phyloP scores from a whole-genome alignment of 2,888 invertebrate genomes.

The Anarsia innoxiella region DNA sequence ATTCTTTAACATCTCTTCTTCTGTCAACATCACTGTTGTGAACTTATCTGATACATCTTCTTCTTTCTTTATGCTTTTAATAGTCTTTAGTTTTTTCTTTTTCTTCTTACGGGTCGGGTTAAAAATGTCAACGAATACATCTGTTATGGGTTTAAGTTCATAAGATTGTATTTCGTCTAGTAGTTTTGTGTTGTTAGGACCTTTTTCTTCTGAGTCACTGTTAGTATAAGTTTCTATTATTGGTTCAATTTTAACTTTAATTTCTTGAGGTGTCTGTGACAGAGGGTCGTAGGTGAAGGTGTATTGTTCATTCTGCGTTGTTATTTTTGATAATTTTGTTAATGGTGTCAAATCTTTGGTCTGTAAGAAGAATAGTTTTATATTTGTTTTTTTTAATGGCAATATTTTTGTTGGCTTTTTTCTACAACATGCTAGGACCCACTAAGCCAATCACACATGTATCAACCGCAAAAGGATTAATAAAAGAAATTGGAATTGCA shows the following conservation, averaged over 20 bases:
- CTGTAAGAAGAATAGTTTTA: too few species aligned
- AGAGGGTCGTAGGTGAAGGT: too few species aligned
- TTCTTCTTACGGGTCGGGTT: constrained; percentile 8
- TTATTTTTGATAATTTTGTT: not conserved
- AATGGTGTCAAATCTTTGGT: not conserved
- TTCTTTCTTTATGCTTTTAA: constrained; percentile 7
- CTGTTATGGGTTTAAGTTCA: not conserved
- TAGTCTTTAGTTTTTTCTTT: constrained; percentile 5
- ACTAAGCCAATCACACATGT: too few species aligned
- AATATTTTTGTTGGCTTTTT: too few species aligned
- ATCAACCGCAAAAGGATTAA: too few species aligned
- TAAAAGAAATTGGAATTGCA: too few species aligned
- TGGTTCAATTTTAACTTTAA: constrained; percentile 7
- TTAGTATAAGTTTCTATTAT: not conserved
- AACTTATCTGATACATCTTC: constrained; percentile 30
- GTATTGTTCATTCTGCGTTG: not conserved
- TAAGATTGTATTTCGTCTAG: not conserved
- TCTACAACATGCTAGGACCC: too few species aligned
- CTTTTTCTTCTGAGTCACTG: not conserved
- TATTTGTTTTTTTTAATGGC: too few species aligned
- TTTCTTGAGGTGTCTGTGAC: constrained; percentile 3
- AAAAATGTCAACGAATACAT: not conserved
- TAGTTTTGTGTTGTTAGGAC: not conserved
- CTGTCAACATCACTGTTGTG: constrained; percentile 28
- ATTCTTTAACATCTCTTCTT: constrained; percentile 37